These are phyloP conservation scores for Xiphophorus couchianus DNA, from an alignment of 2,113 vertebrate genomes.

Conservation along the genomic window DNA sequence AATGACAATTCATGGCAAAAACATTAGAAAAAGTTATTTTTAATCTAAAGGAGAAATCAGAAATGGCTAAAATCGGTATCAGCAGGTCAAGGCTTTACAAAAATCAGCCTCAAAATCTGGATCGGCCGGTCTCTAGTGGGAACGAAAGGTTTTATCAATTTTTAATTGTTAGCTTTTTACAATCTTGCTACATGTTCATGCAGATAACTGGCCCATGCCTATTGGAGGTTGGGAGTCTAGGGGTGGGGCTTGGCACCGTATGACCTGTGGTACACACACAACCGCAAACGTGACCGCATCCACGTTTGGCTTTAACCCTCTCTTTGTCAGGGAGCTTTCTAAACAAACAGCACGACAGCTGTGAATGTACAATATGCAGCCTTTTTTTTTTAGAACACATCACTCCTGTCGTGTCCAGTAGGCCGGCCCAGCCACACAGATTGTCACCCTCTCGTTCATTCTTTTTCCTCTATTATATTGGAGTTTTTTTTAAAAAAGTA, in stretches of 20 bases:
- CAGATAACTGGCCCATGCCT: neutral
- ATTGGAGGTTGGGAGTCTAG: neutral
- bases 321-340: constrained; percentile 75
- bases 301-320: constrained; percentile 75
- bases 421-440: constrained; percentile 49
- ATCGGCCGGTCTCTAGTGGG: neutral
- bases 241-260: constrained; percentile 49
- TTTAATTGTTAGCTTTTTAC: neutral
- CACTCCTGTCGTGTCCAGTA: constrained; percentile 64
- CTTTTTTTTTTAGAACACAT: constrained; percentile 63
- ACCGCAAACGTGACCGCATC: constrained; percentile 45
- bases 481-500: neutral
- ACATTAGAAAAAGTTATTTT: neutral
- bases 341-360: constrained; percentile 74
- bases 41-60: neutral
- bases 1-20: neutral
- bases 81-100: too few species aligned
- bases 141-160: neutral
- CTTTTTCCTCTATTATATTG: neutral
- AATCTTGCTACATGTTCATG: neutral
- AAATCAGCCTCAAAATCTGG: too few species aligned
- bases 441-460: constrained; percentile 45
- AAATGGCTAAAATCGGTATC: neutral
- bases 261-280: constrained; percentile 68
- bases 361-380: constrained; percentile 83